These are phyloP conservation scores for Drosophila sechellia DNA, from an alignment of 1,140 invertebrate species.

Conservation along the genomic window DNA sequence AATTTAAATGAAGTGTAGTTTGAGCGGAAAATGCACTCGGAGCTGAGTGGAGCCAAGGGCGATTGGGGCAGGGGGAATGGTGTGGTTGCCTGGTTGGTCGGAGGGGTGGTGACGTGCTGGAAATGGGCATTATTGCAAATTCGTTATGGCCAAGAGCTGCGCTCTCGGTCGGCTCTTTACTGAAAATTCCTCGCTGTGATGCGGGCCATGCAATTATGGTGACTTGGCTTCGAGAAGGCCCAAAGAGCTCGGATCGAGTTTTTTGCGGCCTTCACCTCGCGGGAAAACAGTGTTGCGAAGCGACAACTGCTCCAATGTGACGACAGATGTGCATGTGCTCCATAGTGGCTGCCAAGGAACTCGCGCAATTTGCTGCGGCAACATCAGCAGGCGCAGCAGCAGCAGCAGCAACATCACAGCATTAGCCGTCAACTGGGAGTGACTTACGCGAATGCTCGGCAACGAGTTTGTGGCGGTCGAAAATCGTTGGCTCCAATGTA, in stretches of 20 bases:
- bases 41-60: conserved; percentile 26
- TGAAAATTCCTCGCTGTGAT: conserved; percentile 19
- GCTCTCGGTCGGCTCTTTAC: conserved; percentile 30
- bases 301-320: conserved; percentile 46
- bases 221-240: conserved; percentile 23
- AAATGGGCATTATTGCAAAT: conserved; percentile 78
- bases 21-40: conserved; percentile 74
- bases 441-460: conserved; percentile 71
- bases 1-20: conserved; percentile 79
- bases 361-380: conserved; percentile 67
- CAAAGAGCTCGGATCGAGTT: conserved; percentile 30
- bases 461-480: conserved; percentile 56
- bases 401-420: conserved; percentile 3
- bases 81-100: background rate
- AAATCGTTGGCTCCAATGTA: conserved; percentile 60
- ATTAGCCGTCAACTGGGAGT: conserved; percentile 45
- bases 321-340: conserved; percentile 70
- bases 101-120: conserved; percentile 22
- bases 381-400: conserved; percentile 10
- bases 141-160: conserved; percentile 63
- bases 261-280: conserved; percentile 52
- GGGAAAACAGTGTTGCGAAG: conserved; percentile 22
- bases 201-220: conserved; percentile 52
- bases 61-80: background rate
- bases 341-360: conserved; percentile 56